A percentile compares a stretch with the other conserved stretches of the same genome.
Conservation (phyloP, 2,113 vertebrate genomes). For the Thalassoma bifasciatum region DNA sequence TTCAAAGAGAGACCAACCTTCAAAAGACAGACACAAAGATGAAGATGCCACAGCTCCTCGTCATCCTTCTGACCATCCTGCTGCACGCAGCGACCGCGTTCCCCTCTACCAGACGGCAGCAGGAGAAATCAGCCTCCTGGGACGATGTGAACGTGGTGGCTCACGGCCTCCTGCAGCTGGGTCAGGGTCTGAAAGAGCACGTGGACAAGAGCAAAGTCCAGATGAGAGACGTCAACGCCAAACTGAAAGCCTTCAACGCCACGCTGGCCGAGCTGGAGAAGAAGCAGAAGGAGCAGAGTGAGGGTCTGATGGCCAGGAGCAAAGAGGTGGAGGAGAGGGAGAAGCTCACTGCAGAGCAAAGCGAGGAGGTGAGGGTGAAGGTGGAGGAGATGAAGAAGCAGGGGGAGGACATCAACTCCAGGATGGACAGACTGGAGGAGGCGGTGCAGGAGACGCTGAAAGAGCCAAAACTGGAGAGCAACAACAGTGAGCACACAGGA, state of each 20-base stretch:
- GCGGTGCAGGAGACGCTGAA: slow-evolving; percentile 54
- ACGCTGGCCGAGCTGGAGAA: slow-evolving; percentile 79
- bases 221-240: slow-evolving; percentile 85
- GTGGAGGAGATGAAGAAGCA: slow-evolving; percentile 75
- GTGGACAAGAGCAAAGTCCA: slow-evolving; percentile 89
- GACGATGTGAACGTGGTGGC: slow-evolving; percentile 94
- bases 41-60: slow-evolving; percentile 45
- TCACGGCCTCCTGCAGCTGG: slow-evolving; percentile 95
- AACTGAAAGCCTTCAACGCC: slow-evolving; percentile 83
- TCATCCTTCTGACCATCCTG: slow-evolving; percentile 63
- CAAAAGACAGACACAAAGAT: slow-evolving; percentile 49
- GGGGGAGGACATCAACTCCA: slow-evolving; percentile 62
- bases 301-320: slow-evolving; percentile 53
- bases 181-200: slow-evolving; percentile 92
- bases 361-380: slow-evolving; percentile 59
- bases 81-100: slow-evolving; percentile 52
- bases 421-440: slow-evolving; percentile 81
- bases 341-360: slow-evolving; percentile 58
- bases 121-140: slow-evolving; percentile 88
- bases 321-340: slow-evolving; percentile 64
- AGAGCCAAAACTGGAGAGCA: slow-evolving; percentile 41
- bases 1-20: slow-evolving; percentile 7
- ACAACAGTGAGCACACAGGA: slow-evolving; percentile 44
- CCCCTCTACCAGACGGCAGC: slow-evolving; percentile 62
- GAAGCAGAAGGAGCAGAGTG: slow-evolving; percentile 68